A percentile compares a stretch with the other conserved stretches of the same genome.
Conservation (phyloP, 2,888 invertebrate species). For the Octodonta nipae region DNA sequence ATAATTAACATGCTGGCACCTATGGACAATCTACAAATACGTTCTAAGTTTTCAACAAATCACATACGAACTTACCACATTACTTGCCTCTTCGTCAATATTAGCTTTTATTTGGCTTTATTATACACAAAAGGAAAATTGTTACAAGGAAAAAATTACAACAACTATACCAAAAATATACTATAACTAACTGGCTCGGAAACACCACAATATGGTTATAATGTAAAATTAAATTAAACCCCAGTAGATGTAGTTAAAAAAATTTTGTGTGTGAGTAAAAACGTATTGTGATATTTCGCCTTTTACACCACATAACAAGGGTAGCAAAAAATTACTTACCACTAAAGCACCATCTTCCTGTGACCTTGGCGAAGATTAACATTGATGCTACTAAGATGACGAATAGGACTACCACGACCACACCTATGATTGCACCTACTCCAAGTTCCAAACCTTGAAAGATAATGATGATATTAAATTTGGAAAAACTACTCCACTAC, state of each 20-base stretch:
- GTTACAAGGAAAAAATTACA: background rate
- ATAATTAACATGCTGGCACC: no score
- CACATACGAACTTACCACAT: slow-evolving; percentile 23
- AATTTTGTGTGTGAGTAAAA: no score
- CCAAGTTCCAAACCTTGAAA: slow-evolving; percentile 54
- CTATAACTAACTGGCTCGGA: no score
- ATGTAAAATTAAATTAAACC: no score
- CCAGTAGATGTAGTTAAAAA: no score
- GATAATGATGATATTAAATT: no score
- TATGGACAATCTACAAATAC: no score
- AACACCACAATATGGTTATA: no score
- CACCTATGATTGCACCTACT: slow-evolving; percentile 64
- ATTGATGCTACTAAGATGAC: slow-evolving; percentile 50
- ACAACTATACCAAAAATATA: no score
- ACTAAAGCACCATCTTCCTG: slow-evolving; percentile 76
- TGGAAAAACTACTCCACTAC: no score
- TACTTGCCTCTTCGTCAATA: slow-evolving; percentile 23
- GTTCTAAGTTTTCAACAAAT: no score
- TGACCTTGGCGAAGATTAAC: slow-evolving; percentile 62
- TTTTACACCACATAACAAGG: slow-evolving; percentile 10
- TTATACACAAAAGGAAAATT: background rate
- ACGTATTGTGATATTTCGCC: no score
- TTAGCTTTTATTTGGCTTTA: slow-evolving; percentile 26
- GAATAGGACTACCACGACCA: slow-evolving; percentile 55
- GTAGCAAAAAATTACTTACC: slow-evolving; percentile 48